These are phyloP conservation scores for Parnassius orleans DNA, from an alignment of 2,888 invertebrate genomes.

Conservation along the genomic window DNA sequence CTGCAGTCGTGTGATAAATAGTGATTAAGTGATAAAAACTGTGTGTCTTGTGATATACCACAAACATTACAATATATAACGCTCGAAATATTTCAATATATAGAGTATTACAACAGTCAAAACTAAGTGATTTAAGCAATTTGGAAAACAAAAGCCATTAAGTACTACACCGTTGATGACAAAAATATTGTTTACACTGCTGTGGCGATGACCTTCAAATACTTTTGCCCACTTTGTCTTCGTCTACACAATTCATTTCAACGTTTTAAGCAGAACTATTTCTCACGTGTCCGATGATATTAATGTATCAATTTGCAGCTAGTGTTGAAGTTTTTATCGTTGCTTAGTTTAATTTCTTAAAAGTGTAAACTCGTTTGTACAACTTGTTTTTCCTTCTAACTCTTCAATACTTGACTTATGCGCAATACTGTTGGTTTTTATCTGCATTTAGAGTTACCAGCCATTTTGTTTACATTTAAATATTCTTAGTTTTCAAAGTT, in stretches of 20 bases:
- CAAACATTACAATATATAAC: background rate
- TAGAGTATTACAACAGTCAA: background rate
- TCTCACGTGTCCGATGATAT: constrained; percentile 2
- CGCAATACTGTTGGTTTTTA: no score
- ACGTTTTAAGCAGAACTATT: background rate
- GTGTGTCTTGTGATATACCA: constrained; percentile 13
- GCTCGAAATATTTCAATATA: background rate
- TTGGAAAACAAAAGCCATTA: background rate
- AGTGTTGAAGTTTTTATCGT: no score
- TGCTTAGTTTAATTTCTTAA: no score
- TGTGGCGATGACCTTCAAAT: constrained; percentile 8
- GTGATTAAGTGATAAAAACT: background rate
- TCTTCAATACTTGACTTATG: no score
- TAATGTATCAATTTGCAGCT: background rate
- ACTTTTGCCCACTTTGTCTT: constrained; percentile 8
- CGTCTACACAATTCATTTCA: no score
- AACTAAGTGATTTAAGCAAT: constrained; percentile 1
- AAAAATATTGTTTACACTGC: constrained; percentile 10
- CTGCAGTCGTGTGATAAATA: constrained; percentile 38
- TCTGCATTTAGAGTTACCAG: background rate
- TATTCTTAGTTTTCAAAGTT: no score
- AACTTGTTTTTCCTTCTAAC: no score
- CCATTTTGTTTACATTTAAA: no score
- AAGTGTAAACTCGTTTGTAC: no score
- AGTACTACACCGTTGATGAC: background rate